A percentile compares a stretch with the other conserved stretches of the same genome.
These are phyloP conservation scores for Nephotettix cincticeps DNA, from an alignment of 1,140 invertebrate species.

Conservation along the genomic window DNA sequence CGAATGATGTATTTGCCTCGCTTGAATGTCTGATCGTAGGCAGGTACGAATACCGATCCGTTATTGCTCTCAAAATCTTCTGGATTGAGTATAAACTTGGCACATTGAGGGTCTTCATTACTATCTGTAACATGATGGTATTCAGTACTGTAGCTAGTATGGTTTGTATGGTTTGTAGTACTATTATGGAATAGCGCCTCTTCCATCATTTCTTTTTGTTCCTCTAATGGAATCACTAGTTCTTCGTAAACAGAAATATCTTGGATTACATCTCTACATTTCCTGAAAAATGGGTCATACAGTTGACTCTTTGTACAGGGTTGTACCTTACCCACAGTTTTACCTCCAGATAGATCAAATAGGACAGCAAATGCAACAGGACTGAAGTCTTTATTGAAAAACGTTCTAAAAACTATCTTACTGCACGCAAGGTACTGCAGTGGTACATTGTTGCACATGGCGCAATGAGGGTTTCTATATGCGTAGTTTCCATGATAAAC, in stretches of 20 bases:
- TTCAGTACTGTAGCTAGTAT: slow-evolving; percentile 9
- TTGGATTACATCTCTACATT: slow-evolving; percentile 49
- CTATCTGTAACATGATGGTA: slow-evolving; percentile 24
- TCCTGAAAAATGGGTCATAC: slow-evolving; percentile 56
- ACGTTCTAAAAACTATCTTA: slow-evolving; percentile 28
- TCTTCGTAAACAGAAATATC: slow-evolving; percentile 32
- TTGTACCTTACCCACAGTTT: slow-evolving; percentile 45
- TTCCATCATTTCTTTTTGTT: slow-evolving; percentile 31
- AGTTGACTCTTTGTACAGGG: slow-evolving; percentile 46
- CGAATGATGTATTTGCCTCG: slow-evolving; percentile 35
- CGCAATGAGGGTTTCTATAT: slow-evolving; percentile 59
- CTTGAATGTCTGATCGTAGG: slow-evolving; percentile 45
- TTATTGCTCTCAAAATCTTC: slow-evolving; percentile 48
- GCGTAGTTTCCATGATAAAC: slow-evolving; percentile 46
- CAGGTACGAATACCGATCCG: slow-evolving; percentile 47
- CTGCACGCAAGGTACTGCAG: slow-evolving; percentile 48
- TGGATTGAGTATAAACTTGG: slow-evolving; percentile 47
- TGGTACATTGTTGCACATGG: slow-evolving; percentile 53
- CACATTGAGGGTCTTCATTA: slow-evolving; percentile 43
- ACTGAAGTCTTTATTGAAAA: slow-evolving; percentile 47
- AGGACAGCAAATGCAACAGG: slow-evolving; percentile 53
- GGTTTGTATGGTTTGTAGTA: too few relatives aligned
- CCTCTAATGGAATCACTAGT: slow-evolving; percentile 28
- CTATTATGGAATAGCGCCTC: not conserved
- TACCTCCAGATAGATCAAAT: slow-evolving; percentile 48